Base-by-base conservation (phyloP, 2,113 vertebrate species). In the Dicentrarchus labrax region DNA sequence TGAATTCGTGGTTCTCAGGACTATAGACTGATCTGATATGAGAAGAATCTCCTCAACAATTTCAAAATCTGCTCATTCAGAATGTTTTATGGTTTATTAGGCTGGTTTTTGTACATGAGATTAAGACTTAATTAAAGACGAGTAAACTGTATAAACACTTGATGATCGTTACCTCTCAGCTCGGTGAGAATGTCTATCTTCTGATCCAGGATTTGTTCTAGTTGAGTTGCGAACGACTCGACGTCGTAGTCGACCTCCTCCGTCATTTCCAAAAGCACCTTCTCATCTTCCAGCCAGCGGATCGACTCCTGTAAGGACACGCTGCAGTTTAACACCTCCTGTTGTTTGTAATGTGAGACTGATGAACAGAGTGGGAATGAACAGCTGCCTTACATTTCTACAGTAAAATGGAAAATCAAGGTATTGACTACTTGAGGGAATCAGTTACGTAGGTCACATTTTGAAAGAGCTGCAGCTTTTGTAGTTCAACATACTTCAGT, bases 181-280 rank as follows among this genome's bases (percentile, higher is more conserved):
- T 99, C 98, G 0, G 96, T 97, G 76, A 99, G 95, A 87, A 99
- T 97, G 73, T 99, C 97, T 75, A 99, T 99, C 95, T 99, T 99
- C 92, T 99, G 98, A 56, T 99, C 98, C 88, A 99, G 94, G 92
- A 99, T 99, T 83, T 97, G 97, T 93, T 99, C 98, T 48, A 99
- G 97, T 72, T 99, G 97, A 36, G 98, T 99, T 60, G 97, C 97
- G 0, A 98, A 99, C 1, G 97, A 96, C 82, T 99, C 98, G 6
- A 98, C 98, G 77, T 99, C 98, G 60, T 99, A 99, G 88, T 99
- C 98, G 8, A 99, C 98, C 94, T 99, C 98, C 94, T 99, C 98
- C 1, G 98, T 97, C 98, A 99, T 99, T 75, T 99, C 97, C 79
- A 99, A 78, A 24, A 99, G 97, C 2, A 96, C 94, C 91, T 99